Evolutionary conservation across 2,888 invertebrate genomes (phyloP).

Genomic region (Coecobrya sp.): DNA sequence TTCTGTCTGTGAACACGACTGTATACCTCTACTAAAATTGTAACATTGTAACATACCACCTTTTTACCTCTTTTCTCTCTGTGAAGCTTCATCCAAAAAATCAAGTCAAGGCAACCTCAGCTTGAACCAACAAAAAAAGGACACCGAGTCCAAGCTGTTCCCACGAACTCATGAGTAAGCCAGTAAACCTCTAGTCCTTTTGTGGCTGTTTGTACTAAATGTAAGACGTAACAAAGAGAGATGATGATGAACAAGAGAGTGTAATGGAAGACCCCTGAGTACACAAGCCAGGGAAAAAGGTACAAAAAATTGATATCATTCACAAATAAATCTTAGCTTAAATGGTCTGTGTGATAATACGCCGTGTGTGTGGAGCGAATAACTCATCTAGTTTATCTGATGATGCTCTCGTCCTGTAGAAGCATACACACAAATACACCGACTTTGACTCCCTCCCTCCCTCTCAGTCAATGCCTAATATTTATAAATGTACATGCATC

Average conservation of each 20-base stretch:
- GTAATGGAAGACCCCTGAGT: slow-evolving; percentile 64
- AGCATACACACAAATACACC: slow-evolving; percentile 25
- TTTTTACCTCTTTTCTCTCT: slow-evolving; percentile 62
- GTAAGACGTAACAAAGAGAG: slow-evolving; percentile 64
- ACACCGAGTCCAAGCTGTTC: slow-evolving; percentile 45
- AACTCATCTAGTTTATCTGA: slow-evolving; percentile 86
- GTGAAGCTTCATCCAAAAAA: slow-evolving; percentile 23
- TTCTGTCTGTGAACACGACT: background rate
- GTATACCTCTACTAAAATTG: background rate
- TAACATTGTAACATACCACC: slow-evolving; percentile 16
- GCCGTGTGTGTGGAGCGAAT: slow-evolving; percentile 85
- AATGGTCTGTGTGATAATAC: slow-evolving; percentile 87
- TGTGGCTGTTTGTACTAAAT: slow-evolving; percentile 45
- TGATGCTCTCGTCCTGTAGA: slow-evolving; percentile 62
- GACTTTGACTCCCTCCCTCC: slow-evolving; percentile 42
- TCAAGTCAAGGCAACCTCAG: slow-evolving; percentile 68
- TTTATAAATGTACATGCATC: background rate
- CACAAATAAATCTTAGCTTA: slow-evolving; percentile 86
- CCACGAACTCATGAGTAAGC: slow-evolving; percentile 32
- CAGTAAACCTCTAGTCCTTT: slow-evolving; percentile 3
- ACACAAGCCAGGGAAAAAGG: slow-evolving; percentile 67
- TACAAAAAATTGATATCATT: slow-evolving; percentile 87
- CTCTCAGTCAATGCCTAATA: background rate
- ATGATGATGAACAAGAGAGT: slow-evolving; percentile 61
- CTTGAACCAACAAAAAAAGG: slow-evolving; percentile 66